Base-by-base conservation (phyloP, 2,113 vertebrate genomes). In the Myotis yumanensis region DNA sequence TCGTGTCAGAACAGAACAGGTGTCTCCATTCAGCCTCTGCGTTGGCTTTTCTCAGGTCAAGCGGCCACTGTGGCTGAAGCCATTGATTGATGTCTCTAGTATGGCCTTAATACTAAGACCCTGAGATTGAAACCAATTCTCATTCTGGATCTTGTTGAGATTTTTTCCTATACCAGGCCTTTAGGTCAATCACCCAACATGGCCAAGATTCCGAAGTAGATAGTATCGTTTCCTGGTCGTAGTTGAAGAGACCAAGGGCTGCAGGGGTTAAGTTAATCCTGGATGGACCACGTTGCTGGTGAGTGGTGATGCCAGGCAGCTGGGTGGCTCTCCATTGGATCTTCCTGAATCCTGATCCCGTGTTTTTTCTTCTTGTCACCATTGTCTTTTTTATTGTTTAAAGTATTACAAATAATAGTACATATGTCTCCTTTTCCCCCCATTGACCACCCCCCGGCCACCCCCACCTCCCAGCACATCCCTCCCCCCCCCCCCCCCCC, bases 1-100 rank as follows among this genome's bases (percentile, higher is more conserved):
- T 64, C 43, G 3, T 8, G 30, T 18, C 4, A 8, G 46, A 16
- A 30, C 12, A 11, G 0, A 7, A 0, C 0, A 8, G 7, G 11
- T 22, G 28, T 51, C 35, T 51, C 43, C 1, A 14, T 32, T 46
- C 17, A 73, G 46, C 4, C 8, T 86, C 79, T 35, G 7, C 12
- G 15, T 7, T n/a, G 84, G 52, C 9, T 93, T 77, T 69, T 28
- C 8, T 37, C 71, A 81, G 57, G 17, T 76, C 16, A 20, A 75
- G 62, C 18, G 40, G 16, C 17, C 43, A 35, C 35, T 76, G 12
- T 16, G 23, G 14, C 3, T 3, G n/a, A 16, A 37, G 23, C 8
- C 2, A 30, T 16, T 4, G 18, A 25, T 12, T 1, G 18, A 23
- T 11, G 2, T 25, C 37, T 43, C 43, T 32, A 0, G 1, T 54